Evolutionary conservation across 1,140 invertebrate genomes (phyloP).

Genomic region (Nebria ingens): DNA sequence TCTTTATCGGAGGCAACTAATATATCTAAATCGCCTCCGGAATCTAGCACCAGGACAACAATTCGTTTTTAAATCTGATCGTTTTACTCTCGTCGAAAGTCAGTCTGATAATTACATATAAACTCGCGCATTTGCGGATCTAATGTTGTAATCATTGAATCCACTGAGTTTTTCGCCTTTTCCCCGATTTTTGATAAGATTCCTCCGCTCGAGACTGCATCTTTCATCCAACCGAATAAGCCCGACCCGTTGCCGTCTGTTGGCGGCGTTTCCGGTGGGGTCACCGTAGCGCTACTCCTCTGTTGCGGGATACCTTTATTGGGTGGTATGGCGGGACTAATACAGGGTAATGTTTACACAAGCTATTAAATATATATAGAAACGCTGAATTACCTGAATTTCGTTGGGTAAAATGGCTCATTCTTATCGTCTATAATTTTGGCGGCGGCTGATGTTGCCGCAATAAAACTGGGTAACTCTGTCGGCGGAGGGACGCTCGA

Average conservation of each 20-base stretch:
- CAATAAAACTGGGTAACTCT: slow-evolving; percentile 43
- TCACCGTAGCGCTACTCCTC: slow-evolving; percentile 32
- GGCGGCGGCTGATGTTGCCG: slow-evolving; percentile 4
- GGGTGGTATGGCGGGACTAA: slow-evolving; percentile 45
- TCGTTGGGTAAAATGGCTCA: slow-evolving; percentile 26
- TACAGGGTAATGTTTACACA: slow-evolving; percentile 10
- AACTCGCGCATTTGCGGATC: slow-evolving; percentile 87
- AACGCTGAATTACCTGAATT: slow-evolving; percentile 31
- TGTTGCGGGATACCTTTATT: slow-evolving; percentile 40
- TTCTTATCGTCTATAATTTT: slow-evolving; percentile 13
- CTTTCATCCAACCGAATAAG: slow-evolving; percentile 46
- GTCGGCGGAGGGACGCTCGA: slow-evolving; percentile 46
- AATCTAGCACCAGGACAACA: slow-evolving; percentile 46
- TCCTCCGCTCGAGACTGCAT: slow-evolving; percentile 40
- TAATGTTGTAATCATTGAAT: slow-evolving; percentile 77
- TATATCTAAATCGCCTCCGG: slow-evolving; percentile 64
- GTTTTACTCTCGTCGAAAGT: too few relatives aligned
- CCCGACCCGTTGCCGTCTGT: slow-evolving; percentile 35
- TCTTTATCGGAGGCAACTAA: slow-evolving; percentile 71
- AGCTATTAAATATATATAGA: slow-evolving; percentile 8
- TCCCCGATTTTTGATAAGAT: slow-evolving; percentile 52
- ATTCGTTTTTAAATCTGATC: too few relatives aligned
- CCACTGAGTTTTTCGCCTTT: slow-evolving; percentile 73
- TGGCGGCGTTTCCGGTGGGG: slow-evolving; percentile 23
- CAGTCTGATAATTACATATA: slow-evolving; percentile 53